Evolutionary conservation across 2,888 invertebrate genomes (phyloP), one percentile per base, ranked within the genome.

Genomic region (Heliconius erato): DNA sequence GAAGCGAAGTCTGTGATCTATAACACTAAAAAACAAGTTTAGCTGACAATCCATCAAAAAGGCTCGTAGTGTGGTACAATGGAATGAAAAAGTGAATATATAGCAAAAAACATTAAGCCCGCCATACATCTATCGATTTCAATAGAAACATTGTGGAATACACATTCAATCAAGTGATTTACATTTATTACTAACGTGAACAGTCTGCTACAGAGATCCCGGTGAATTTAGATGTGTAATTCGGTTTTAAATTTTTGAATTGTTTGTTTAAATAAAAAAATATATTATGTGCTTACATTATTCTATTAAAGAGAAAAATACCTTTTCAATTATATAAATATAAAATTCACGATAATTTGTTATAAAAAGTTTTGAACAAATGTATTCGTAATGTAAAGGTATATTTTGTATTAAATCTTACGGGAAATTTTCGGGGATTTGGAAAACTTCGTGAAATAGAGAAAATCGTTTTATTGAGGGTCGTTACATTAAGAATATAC

Each of bases 141-240:
- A 91, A 92, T 92, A 90, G 87, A 87, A 87, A 88, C 79, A 88
- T 90, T 89, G 90, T 90, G 89, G 91, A 91, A 91, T 92, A 89
- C 90, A 92, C 90, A 89, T 88, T 91, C 91, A 91, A 92, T 92
- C 89, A 90, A 90, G 91, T 93, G 92, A 94, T 94, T 94, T 93
- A 94, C 93, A 93, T 93, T 94, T 92, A 94, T 92, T 89, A 91
- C 89, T 86, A 89, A 79, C 78, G 59, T 63, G 71, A 83, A 81
- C 74, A 32, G 32, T 32, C 32, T 32, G 5, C 32, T 32, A 32
- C 32, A 32, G 6, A 32, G 32, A 6, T 32, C 32, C 3, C 32
- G 32, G 4, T 5, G 32, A 32, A 32, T 32, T 32, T 32, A 32
- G 32, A 32, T 32, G 32, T 32, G 4, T 32, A 32, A 32, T 32